Conservation (phyloP, 2,797 vertebrate genomes). For the Lepilemur septentrionalis region DNA sequence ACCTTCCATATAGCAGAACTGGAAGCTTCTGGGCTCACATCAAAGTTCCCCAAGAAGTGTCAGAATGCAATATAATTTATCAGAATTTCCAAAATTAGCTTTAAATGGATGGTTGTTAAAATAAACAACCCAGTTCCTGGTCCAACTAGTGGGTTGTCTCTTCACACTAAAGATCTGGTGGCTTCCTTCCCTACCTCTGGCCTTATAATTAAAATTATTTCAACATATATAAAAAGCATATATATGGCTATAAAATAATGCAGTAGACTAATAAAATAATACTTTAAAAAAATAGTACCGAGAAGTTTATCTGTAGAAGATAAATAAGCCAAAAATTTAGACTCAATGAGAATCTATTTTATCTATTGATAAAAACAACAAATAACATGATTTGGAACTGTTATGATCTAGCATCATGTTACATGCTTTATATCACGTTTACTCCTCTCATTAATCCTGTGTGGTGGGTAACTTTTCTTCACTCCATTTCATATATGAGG, state of each 20-base stretch:
- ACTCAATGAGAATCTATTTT: background rate
- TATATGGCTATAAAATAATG: background rate
- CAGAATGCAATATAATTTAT: background rate
- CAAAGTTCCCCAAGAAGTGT: background rate
- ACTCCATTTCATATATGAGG: background rate
- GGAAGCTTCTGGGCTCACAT: background rate
- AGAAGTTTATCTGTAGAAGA: background rate
- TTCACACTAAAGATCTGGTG: background rate
- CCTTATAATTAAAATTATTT: background rate
- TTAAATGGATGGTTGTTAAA: background rate
- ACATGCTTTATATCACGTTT: background rate
- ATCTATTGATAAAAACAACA: background rate
- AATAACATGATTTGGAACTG: background rate
- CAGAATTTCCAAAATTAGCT: constrained; percentile 4
- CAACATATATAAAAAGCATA: background rate
- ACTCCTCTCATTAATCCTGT: background rate
- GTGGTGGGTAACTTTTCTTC: background rate
- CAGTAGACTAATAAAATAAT: background rate
- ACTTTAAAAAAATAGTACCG: background rate
- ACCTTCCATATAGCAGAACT: background rate
- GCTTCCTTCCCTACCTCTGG: background rate
- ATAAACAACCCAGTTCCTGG: background rate
- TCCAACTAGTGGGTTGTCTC: background rate
- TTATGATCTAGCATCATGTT: background rate
- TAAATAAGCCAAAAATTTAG: constrained; percentile 13